phyloP scores from a whole-genome alignment of 2,888 invertebrate genomes.

The Sycophila texana region DNA sequence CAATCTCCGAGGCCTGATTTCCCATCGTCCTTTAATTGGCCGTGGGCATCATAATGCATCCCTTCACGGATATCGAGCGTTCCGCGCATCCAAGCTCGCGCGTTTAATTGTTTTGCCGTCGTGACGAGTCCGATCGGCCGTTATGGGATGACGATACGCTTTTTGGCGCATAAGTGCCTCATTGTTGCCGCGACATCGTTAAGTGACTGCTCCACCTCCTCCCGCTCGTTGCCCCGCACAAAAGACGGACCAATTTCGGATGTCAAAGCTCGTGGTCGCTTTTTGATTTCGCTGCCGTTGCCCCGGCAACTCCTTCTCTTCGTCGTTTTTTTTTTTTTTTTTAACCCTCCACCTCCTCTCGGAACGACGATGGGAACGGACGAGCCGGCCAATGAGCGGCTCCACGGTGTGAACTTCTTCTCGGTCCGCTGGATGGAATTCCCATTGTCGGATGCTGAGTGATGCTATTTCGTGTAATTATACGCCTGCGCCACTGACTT shows the following conservation, averaged over 20 bases:
- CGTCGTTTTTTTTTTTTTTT: no score
- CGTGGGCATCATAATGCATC: slow-evolving; percentile 63
- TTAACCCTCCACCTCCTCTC: slow-evolving; percentile 19
- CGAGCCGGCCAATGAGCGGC: slow-evolving; percentile 25
- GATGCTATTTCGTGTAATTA: slow-evolving; percentile 38
- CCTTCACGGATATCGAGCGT: slow-evolving; percentile 14
- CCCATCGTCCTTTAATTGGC: slow-evolving; percentile 65
- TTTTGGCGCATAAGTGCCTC: slow-evolving; percentile 69
- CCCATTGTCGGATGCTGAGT: slow-evolving; percentile 3
- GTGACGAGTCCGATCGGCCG: slow-evolving; percentile 61
- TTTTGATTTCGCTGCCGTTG: slow-evolving; percentile 37
- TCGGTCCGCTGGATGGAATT: slow-evolving; percentile 10
- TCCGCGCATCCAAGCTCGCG: slow-evolving; percentile 52
- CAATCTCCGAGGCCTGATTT: not conserved
- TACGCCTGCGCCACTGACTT: not conserved
- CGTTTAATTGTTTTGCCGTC: slow-evolving; percentile 69
- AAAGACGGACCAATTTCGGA: slow-evolving; percentile 36
- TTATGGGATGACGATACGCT: slow-evolving; percentile 64
- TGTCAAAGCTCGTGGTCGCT: slow-evolving; percentile 36
- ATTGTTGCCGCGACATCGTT: slow-evolving; percentile 66
- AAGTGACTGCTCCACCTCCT: slow-evolving; percentile 63
- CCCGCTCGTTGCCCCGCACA: slow-evolving; percentile 29
- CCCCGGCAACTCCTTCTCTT: slow-evolving; percentile 18
- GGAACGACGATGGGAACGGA: slow-evolving; percentile 41
- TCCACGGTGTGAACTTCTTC: slow-evolving; percentile 25